Evolutionary conservation across 2,797 vertebrate genomes (phyloP).

Genomic region (Rhinoraja longicauda): DNA sequence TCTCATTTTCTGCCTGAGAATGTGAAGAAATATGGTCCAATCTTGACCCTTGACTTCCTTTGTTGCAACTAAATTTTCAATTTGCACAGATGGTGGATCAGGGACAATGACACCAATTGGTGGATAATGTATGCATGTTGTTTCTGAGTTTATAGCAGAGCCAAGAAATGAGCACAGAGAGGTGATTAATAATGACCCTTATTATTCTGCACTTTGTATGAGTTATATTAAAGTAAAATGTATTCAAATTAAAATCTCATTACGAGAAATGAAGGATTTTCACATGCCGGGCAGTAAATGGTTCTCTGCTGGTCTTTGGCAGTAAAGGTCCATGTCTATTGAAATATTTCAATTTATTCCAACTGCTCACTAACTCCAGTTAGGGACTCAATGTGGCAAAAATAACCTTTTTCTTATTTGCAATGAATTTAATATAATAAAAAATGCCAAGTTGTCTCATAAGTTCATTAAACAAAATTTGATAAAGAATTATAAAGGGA

Average conservation of each 20-base stretch:
- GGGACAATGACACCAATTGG: background rate
- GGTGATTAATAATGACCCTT: slow-evolving; percentile 8
- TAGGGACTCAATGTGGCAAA: background rate
- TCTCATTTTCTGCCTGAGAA: background rate
- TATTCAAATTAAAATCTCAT: slow-evolving; percentile 10
- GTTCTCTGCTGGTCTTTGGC: background rate
- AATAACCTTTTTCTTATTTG: background rate
- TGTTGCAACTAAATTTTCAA: background rate
- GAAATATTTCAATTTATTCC: background rate
- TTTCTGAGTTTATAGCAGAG: background rate
- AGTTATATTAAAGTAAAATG: background rate
- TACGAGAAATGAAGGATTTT: background rate
- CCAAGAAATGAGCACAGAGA: background rate
- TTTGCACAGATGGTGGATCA: background rate
- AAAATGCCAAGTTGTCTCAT: too few relatives aligned
- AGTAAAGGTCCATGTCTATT: background rate
- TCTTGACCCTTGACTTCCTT: background rate
- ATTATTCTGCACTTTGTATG: background rate
- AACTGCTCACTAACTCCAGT: background rate
- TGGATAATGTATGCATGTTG: too few relatives aligned
- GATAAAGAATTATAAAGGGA: background rate
- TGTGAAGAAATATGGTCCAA: background rate
- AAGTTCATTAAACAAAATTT: background rate
- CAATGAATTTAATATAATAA: too few relatives aligned
- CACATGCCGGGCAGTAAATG: background rate